Evolutionary conservation across 2,888 invertebrate genomes (phyloP), one percentile per base, ranked within the genome.

Genomic region (Mayetiola destructor): DNA sequence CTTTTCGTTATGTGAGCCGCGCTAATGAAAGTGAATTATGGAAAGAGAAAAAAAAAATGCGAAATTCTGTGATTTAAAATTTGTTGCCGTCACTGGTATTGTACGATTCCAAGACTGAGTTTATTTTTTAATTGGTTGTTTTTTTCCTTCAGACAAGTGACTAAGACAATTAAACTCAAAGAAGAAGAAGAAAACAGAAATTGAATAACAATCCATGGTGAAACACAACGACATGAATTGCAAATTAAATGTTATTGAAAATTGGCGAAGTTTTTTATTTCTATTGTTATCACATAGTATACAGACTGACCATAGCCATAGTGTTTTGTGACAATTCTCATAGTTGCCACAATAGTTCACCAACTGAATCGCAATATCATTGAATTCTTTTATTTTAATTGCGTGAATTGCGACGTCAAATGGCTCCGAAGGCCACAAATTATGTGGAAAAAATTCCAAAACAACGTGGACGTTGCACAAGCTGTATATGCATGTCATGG

Each of bases 401-500:
- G n/a, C n/a, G n/a, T n/a, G n/a, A n/a, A n/a, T n/a, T n/a, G n/a
- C n/a, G n/a, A n/a, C n/a, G n/a, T n/a, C 48, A 16, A n/a, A 48
- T 48, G 48, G 5, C 48, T 6, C n/a, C 48, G 27, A 48, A 27
- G 5, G 16, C 48, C n/a, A 27, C 27, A 20, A 27, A 27, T 48
- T 27, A 48, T 48, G 16, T 48, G 14, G 56, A 60, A 29, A 57
- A 59, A 36, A 30, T 39, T 16, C 58, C 59, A 20, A 52, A 57
- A 36, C 23, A 53, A 20, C 56, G 60, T 18, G 68, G 71, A 42
- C 66, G 67, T 59, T 72, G 71, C 58, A 64, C 69, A 57, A 64
- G 69, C 3, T 68, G 68, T 59, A 68, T 73, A 60, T 73, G 73
- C 58, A 67, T 71, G 59, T 73, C 83, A 48, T 87, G 88, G 82